phyloP scores from a whole-genome alignment of 2,113 vertebrate species.

The Pimephales promelas region DNA sequence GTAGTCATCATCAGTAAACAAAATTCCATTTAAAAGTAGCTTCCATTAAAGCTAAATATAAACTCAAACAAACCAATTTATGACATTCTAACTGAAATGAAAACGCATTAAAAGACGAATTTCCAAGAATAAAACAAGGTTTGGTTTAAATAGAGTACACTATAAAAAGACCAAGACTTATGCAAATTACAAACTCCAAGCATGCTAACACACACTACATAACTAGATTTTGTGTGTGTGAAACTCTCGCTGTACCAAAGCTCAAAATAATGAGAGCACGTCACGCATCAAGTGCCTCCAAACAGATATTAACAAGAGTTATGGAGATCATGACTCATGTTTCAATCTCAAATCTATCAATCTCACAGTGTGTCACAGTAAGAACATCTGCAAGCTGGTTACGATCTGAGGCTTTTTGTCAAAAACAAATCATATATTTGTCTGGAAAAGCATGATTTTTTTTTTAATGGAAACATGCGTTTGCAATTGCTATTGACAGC shows the following conservation, averaged over 20 bases:
- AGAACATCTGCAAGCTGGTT: background rate
- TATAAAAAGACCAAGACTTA: background rate
- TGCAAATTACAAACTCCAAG: conserved; percentile 10
- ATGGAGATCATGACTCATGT: conserved; percentile 33
- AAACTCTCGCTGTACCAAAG: background rate
- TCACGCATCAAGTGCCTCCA: conserved; percentile 37
- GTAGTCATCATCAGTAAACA: background rate
- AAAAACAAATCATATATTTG: background rate
- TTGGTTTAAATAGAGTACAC: background rate
- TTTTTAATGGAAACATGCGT: background rate
- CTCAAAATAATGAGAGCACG: conserved; percentile 38
- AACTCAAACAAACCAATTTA: background rate
- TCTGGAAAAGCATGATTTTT: background rate
- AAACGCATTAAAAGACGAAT: background rate
- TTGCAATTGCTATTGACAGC: background rate
- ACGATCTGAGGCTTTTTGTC: background rate
- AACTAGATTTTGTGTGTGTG: background rate
- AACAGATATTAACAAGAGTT: conserved; percentile 36
- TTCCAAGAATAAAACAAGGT: background rate
- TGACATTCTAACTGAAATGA: background rate
- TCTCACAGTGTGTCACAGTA: conserved; percentile 23
- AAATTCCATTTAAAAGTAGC: background rate
- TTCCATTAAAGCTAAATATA: background rate
- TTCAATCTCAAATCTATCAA: conserved; percentile 42
- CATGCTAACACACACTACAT: background rate